Conservation (phyloP, 2,888 invertebrate species). For the Harpalus rufipes region DNA sequence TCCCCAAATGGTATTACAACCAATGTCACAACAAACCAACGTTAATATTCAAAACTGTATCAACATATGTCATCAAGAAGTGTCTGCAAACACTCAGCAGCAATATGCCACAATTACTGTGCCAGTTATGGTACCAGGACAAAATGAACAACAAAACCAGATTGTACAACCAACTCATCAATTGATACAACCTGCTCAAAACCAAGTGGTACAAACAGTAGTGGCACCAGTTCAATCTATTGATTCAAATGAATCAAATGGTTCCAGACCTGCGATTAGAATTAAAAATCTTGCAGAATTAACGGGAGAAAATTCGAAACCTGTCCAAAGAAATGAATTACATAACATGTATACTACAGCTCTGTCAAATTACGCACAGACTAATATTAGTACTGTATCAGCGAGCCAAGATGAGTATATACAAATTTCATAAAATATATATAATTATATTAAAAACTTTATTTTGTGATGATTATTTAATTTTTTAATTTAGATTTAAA, state of each 20-base stretch:
- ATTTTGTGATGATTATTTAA: slow-evolving; percentile 5
- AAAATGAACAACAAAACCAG: background rate
- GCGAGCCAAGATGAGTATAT: slow-evolving; percentile 25
- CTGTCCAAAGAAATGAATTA: slow-evolving; percentile 22
- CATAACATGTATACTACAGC: slow-evolving; percentile 34
- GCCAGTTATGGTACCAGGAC: slow-evolving; percentile 13
- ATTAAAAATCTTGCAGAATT: slow-evolving; percentile 47
- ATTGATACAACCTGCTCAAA: background rate
- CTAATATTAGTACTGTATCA: background rate
- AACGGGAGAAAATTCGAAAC: slow-evolving; percentile 8
- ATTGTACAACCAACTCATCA: background rate
- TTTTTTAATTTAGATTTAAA: background rate
- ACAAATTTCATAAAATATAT: slow-evolving; percentile 36
- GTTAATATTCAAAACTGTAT: slow-evolving; percentile 53
- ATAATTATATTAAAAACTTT: slow-evolving; percentile 3
- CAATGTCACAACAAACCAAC: slow-evolving; percentile 33
- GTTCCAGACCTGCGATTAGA: slow-evolving; percentile 21
- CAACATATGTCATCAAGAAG: slow-evolving; percentile 23
- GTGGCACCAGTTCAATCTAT: background rate
- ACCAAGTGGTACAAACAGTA: background rate
- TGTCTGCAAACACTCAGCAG: background rate
- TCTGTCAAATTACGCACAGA: slow-evolving; percentile 28
- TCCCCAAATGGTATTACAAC: slow-evolving; percentile 16
- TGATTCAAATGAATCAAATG: no score
- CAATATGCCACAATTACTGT: background rate